A percentile compares a stretch with the other conserved stretches of the same genome.
phyloP scores from a whole-genome alignment of 2,797 vertebrate species.

The Falco naumanni region DNA sequence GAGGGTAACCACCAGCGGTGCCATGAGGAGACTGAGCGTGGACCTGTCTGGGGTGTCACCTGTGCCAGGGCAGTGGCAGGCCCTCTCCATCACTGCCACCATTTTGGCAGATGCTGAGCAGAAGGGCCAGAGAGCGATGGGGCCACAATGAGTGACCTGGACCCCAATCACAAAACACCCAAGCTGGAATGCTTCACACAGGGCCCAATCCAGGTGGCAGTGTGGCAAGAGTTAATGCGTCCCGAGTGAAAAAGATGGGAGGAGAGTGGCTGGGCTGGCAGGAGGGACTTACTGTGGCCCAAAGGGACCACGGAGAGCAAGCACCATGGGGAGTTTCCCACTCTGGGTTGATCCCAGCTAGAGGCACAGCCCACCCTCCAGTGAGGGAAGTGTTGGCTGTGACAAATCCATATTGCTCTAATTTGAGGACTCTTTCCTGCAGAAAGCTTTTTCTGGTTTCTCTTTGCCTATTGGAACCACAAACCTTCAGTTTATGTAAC shows the following conservation, averaged over 20 bases:
- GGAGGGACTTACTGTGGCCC: not conserved
- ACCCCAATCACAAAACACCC: rapidly evolving
- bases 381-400: not conserved
- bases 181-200: not conserved
- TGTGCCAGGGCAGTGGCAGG: not conserved
- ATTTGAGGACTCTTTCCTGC: not conserved
- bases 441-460: not conserved
- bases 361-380: not conserved
- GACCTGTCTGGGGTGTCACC: not conserved
- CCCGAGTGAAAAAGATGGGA: not conserved
- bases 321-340: not conserved
- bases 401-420: not conserved
- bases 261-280: not conserved
- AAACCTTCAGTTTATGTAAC: not conserved
- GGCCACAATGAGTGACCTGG: rapidly evolving
- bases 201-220: rapidly evolving
- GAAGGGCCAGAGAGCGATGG: not conserved
- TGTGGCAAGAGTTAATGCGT: not conserved
- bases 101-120: not conserved
- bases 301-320: not conserved
- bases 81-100: not conserved
- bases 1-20: rapidly evolving
- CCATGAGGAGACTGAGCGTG: rapidly evolving
- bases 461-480: not conserved
- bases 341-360: not conserved